Evolutionary conservation across 2,888 invertebrate genomes (phyloP).

Genomic region (Drosophila dives): DNA sequence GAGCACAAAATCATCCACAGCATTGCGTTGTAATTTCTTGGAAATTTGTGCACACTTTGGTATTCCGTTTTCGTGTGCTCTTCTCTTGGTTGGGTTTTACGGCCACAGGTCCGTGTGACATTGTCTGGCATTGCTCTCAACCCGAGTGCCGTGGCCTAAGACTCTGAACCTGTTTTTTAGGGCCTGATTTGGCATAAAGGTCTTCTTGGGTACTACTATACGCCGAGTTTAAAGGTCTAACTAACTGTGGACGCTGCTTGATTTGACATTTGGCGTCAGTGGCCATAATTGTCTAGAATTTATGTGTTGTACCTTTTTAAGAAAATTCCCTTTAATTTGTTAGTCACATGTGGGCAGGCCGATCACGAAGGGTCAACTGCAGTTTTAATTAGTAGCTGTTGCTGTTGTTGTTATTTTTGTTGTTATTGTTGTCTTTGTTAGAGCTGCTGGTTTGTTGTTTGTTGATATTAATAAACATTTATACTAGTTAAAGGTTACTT

Average conservation of each 20-base stretch:
- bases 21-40: slow-evolving; percentile 80
- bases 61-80: slow-evolving; percentile 71
- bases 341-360: slow-evolving; percentile 60
- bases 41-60: slow-evolving; percentile 84
- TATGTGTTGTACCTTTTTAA: slow-evolving; percentile 74
- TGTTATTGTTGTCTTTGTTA: slow-evolving; percentile 12
- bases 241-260: slow-evolving; percentile 76
- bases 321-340: slow-evolving; percentile 69
- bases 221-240: slow-evolving; percentile 73
- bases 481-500: slow-evolving; percentile 63
- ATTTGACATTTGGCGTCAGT: slow-evolving; percentile 82
- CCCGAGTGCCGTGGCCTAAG: slow-evolving; percentile 31
- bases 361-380: slow-evolving; percentile 47
- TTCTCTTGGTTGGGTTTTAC: slow-evolving; percentile 65
- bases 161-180: slow-evolving; percentile 74
- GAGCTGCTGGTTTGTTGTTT: slow-evolving; percentile 41
- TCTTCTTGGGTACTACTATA: slow-evolving; percentile 21
- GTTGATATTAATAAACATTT: slow-evolving; percentile 69
- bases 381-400: slow-evolving; percentile 67
- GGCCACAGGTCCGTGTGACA: slow-evolving; percentile 68
- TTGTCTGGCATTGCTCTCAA: slow-evolving; percentile 64
- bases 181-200: slow-evolving; percentile 75
- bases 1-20: slow-evolving; percentile 66
- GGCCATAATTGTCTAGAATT: slow-evolving; percentile 80
- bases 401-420: slow-evolving; percentile 19